Evolutionary conservation across 2,113 vertebrate genomes (phyloP).

Genomic region (Phaetusa simplex): DNA sequence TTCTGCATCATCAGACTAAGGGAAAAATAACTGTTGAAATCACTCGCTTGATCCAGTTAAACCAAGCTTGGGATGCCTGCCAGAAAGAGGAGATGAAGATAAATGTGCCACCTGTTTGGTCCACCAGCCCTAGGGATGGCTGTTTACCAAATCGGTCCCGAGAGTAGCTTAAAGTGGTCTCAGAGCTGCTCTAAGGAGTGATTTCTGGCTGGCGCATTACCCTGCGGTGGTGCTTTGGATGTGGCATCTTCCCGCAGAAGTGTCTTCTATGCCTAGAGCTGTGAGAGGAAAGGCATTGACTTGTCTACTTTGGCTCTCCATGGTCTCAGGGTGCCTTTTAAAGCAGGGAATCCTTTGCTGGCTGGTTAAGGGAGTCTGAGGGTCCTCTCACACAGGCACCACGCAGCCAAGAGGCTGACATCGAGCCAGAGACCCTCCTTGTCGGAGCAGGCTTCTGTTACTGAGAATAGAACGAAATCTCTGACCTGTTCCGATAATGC

Average conservation of each 20-base stretch:
- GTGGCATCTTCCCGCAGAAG: background rate
- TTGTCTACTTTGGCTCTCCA: background rate
- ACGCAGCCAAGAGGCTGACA: rapidly evolving
- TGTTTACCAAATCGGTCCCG: background rate
- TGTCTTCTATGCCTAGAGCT: background rate
- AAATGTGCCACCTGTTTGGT: background rate
- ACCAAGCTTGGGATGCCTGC: background rate
- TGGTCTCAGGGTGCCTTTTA: background rate
- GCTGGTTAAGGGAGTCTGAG: background rate
- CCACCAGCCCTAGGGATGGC: background rate
- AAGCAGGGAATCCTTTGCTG: background rate
- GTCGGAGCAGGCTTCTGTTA: background rate
- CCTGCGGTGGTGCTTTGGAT: background rate
- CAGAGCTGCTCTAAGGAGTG: background rate
- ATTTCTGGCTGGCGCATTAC: background rate
- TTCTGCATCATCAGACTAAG: background rate
- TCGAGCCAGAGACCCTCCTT: background rate
- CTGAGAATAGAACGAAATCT: background rate
- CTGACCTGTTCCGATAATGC: background rate
- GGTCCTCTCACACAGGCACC: background rate
- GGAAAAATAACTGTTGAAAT: background rate
- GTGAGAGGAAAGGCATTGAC: background rate
- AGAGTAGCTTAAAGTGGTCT: background rate
- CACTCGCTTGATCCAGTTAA: background rate
- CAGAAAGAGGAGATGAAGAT: background rate